Base-by-base conservation (phyloP, 1,140 invertebrate species). In the Tetramorium parvispinum region DNA sequence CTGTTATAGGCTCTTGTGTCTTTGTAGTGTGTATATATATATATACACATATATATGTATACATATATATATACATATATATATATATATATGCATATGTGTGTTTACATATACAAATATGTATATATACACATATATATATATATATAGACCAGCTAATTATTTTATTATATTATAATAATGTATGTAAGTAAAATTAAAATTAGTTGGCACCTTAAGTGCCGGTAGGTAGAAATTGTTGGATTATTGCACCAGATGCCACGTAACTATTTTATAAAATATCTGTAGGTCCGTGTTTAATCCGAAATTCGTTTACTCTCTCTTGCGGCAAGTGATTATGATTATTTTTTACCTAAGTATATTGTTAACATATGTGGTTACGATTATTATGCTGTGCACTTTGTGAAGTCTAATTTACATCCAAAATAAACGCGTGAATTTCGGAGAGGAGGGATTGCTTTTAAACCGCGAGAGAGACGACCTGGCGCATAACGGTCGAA, bases 221-320 rank as follows among this genome's bases (percentile, higher is more conserved):
- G 89, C 89, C 89, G 27, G 37, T 92, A 91, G 85, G 76, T 92
- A 91, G 83, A 89, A 88, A 75, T 86, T 82, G 78, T 92, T 89
- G 71, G 65, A 89, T 92, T 87, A 85, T 85, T 73, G 53, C 81
- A 87, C 81, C 71, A 71, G 53, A 82, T 87, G 81, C 82, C 79
- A 85, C 81, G 46, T 82, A 83, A 87, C 59, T 87, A 87, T 85
- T 87, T 87, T 87, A 87, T 46, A 75, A 73, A 71, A 53, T 83
- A 87, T 85, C 49, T 66, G 85, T 73, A 66, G 86, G 37, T 71
- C 37, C 81, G 10, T 85, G 73, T 85, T 59, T 40, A 75, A 87
- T 65, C 18, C 71, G 10, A 76, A 55, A 76, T 40, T 46, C 8
- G 46, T 79, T 83, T 51, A 53, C 37, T 70, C 65, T 82, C 78